phyloP scores from a whole-genome alignment of 2,888 invertebrate species.

The Stenoptilia bipunctidactyla region DNA sequence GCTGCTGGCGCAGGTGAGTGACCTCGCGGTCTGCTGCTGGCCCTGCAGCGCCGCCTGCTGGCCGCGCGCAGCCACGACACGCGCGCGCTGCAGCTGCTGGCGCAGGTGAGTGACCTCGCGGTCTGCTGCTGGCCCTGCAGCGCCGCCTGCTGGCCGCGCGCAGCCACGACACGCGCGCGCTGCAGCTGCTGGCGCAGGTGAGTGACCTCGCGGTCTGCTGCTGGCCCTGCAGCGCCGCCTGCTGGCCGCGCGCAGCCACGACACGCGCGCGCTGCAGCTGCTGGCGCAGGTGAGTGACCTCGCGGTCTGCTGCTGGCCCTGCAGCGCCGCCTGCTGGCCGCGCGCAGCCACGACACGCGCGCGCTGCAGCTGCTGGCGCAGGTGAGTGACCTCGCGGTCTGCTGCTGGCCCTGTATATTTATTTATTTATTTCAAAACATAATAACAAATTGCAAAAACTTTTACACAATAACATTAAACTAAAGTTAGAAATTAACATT shows the following conservation, averaged over 20 bases:
- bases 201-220: constrained; percentile 68
- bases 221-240: constrained; percentile 75
- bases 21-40: constrained; percentile 71
- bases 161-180: constrained; percentile 85
- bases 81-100: constrained; percentile 74
- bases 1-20: constrained; percentile 57
- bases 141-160: constrained; percentile 73
- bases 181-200: constrained; percentile 69
- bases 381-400: too few species aligned
- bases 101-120: constrained; percentile 61
- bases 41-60: constrained; percentile 76
- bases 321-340: constrained; percentile 74
- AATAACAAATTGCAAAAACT: too few species aligned
- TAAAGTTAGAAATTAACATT: too few species aligned
- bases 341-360: constrained; percentile 84
- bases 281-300: constrained; percentile 58
- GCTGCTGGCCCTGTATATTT: too few species aligned
- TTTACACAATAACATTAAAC: too few species aligned
- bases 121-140: constrained; percentile 74
- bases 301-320: constrained; percentile 72
- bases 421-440: too few species aligned
- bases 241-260: constrained; percentile 78
- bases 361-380: constrained; percentile 73
- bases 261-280: constrained; percentile 80
- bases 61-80: constrained; percentile 82